Percentiles rank a stretch among this genome's conserved stretches.
phyloP scores from a whole-genome alignment of 2,888 invertebrate species.

The Amblyjoppa proteus region DNA sequence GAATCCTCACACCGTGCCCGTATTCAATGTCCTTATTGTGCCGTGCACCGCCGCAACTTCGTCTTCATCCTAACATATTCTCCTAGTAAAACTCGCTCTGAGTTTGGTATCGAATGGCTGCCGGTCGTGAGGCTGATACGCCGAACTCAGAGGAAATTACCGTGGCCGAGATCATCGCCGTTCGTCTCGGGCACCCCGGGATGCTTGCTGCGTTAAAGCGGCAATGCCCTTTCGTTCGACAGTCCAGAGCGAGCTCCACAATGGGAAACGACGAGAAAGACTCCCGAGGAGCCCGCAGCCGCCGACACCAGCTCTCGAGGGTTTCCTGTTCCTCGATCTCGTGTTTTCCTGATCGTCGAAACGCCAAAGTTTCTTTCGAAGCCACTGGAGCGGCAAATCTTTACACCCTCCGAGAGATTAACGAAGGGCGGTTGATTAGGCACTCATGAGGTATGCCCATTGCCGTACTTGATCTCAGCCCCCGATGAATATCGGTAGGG shows the following conservation, averaged over 20 bases:
- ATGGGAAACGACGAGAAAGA: conserved; percentile 4
- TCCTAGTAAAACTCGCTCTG: conserved; percentile 77
- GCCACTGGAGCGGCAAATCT: conserved; percentile 81
- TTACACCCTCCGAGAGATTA: conserved; percentile 81
- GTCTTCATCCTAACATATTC: conserved; percentile 69
- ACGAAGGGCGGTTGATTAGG: conserved; percentile 81
- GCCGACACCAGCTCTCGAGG: neutral
- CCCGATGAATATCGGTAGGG: conserved; percentile 66
- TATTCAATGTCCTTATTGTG: neutral
- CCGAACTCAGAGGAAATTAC: neutral
- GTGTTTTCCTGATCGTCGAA: conserved; percentile 78
- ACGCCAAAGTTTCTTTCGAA: conserved; percentile 83
- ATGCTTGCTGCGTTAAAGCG: no score
- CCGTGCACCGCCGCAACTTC: neutral
- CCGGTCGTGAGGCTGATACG: conserved; percentile 54
- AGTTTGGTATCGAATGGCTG: conserved; percentile 81
- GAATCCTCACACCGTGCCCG: neutral
- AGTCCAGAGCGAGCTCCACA: neutral
- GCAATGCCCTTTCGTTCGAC: neutral
- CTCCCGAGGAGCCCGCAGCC: neutral
- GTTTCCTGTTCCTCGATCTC: conserved; percentile 62
- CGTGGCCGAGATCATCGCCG: neutral
- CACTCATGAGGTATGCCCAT: conserved; percentile 77
- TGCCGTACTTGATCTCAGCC: conserved; percentile 72
- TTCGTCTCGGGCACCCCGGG: neutral